A percentile compares a stretch with the other conserved stretches of the same genome.
These are phyloP conservation scores for Conomelus anceps DNA, from an alignment of 2,888 invertebrate genomes.

Conservation along the genomic window DNA sequence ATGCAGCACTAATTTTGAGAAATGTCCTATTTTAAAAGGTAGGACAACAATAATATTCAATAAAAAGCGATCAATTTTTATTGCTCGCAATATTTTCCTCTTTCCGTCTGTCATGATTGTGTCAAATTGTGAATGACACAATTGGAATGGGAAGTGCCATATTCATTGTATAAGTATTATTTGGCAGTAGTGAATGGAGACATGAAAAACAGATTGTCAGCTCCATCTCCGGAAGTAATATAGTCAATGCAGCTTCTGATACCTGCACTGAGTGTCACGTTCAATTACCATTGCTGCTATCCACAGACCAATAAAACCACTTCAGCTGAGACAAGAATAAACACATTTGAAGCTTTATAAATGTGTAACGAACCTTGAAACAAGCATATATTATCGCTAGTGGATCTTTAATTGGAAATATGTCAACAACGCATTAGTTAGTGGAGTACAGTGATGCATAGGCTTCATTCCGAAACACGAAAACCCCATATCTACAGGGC, in stretches of 20 bases:
- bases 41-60: too few species aligned
- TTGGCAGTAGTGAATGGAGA: neutral
- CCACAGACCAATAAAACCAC: neutral
- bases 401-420: neutral
- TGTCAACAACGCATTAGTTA: neutral
- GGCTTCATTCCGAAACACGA: neutral
- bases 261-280: neutral
- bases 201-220: neutral
- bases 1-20: too few species aligned
- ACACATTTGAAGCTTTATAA: neutral
- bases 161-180: neutral
- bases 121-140: neutral
- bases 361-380: neutral
- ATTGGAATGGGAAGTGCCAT: neutral
- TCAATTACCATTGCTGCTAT: neutral
- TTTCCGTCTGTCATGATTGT: neutral
- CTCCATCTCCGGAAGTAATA: neutral
- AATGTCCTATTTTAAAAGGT: too few species aligned
- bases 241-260: neutral
- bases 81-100: too few species aligned
- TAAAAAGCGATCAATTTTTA: too few species aligned
- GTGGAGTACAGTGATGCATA: neutral
- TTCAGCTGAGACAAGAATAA: neutral
- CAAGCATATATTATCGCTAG: neutral
- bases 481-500: neutral